Percentiles rank a stretch among this genome's conserved stretches.
Conservation (phyloP, 2,797 vertebrate species). For the Eupleurogrammus muticus region DNA sequence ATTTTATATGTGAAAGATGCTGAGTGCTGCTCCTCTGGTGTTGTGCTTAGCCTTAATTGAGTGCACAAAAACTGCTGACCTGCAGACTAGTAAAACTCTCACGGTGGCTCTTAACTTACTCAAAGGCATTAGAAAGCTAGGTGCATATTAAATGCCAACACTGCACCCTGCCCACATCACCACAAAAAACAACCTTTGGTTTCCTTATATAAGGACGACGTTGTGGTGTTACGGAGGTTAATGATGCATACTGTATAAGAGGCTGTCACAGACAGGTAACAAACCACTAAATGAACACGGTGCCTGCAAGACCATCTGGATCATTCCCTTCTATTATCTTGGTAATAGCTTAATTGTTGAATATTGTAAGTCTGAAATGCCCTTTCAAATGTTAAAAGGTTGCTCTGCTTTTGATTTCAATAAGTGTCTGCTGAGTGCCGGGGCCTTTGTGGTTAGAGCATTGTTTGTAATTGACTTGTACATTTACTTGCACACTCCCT, state of each 20-base stretch:
- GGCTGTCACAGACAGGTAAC: conserved; percentile 47
- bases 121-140: conserved; percentile 45
- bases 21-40: conserved; percentile 57
- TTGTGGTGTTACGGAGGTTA: conserved; percentile 43
- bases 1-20: conserved; percentile 46
- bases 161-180: not conserved
- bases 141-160: conserved; percentile 58
- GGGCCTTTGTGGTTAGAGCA: conserved; percentile 32
- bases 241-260: conserved; percentile 33
- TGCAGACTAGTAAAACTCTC: conserved; percentile 58
- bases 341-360: conserved; percentile 8
- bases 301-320: conserved; percentile 43
- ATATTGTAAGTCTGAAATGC: not conserved
- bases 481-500: conserved; percentile 38
- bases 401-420: conserved; percentile 39
- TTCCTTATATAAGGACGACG: conserved; percentile 5
- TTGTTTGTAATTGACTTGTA: conserved; percentile 59
- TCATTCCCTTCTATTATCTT: conserved; percentile 18
- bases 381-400: conserved; percentile 2
- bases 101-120: conserved; percentile 32
- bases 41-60: conserved; percentile 53
- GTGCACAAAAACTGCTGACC: conserved; percentile 62
- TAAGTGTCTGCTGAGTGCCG: conserved; percentile 15
- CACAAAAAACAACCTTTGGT: conserved; percentile 1
- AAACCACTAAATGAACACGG: conserved; percentile 19